Base-by-base conservation (phyloP, 2,113 vertebrate species). In the Tachysurus vachellii region DNA sequence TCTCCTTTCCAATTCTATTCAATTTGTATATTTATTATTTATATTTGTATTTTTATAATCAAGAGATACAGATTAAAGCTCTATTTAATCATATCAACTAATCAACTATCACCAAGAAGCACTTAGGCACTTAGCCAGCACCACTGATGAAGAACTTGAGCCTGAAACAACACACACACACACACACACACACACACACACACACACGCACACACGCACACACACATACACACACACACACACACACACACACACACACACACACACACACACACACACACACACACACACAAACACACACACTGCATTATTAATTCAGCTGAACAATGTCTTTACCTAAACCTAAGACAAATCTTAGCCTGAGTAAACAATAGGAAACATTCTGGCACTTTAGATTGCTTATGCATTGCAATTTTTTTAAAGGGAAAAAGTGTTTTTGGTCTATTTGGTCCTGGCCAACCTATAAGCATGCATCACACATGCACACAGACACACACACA, bases 111-210 rank as follows among this genome's bases (percentile, higher is more conserved):
- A 50, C 47, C 47, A 77, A 77, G 44, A 53, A n/a, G 13, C 73
- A 53, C 47, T 77, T 53, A 16, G 12, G 75, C 44, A 77, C 47
- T 53, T 77, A 53, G 44, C 12, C 14, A 26, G 12, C 68, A 42
- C 16, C 68, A 77, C 75, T 77, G 44, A 77, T 53, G 44, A 77
- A 53, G 73, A 44, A 26, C 44, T 50, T 44, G 42, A 50, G 21
- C 50, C 44, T 44, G 23, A 44, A 47, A 73, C 70, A 50, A 19
- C 73, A 47, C 44, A 73, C 70, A 73, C 70, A 73, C 70, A 71
- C 36, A 71, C 70, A 73, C 70, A 71, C 31, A 21, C 70, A 71
- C 70, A 21, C 70, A 73, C 70, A 73, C 70, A 4, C 70, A 73
- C 70, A 75, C 36, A 50, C 47, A 50, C 47, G 4, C 47, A 50